Base-by-base conservation (phyloP, 1,140 invertebrate genomes). In the Wasmannia auropunctata region DNA sequence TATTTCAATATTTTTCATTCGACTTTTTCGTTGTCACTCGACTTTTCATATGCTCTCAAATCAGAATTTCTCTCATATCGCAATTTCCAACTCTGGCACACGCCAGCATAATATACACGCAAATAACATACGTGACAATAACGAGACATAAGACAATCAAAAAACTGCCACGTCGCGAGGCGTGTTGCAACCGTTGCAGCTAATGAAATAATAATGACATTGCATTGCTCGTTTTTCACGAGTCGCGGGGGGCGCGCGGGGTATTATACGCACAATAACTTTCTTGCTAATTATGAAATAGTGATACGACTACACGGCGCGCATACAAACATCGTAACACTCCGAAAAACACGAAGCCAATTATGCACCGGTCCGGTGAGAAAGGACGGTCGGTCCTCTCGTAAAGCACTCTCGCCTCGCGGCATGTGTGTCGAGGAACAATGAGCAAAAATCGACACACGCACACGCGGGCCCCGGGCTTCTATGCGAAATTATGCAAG, bases 231-330 rank as follows among this genome's bases (percentile, higher is more conserved):
- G 75, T 90, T 90, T 90, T 90, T 90, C 76, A 90, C 75, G 63
- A 49, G 87, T 76, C 65, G 60, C 65, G 87, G 60, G n/a, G 43
- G 22, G 43, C 67, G 46, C 40, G 19, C 85, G 58, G 14, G 62
- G 67, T 76, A n/a, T n/a, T n/a, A n/a, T n/a, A 72, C 22, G 60
- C 54, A 90, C 81, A 86, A 90, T 90, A 90, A 90, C 88, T 90
- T 90, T 87, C 89, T 90, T 88, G 89, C 90, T 93, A 93, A 93
- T 92, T 92, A 92, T 92, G 87, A 91, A 92, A 92, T 92, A 90
- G 87, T 87, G 91, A 91, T 92, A 92, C 87, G 88, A 90, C 76
- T 74, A 34, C 34, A 83, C 75, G 11, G 49, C 43, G 69, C 67
- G 86, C 91, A 72, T 91, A 92, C 92, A 92, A 93, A 92, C 88